A percentile compares a stretch with the other conserved stretches of the same genome.
phyloP scores from a whole-genome alignment of 2,888 invertebrate genomes.

The Pristionchus japonicus region DNA sequence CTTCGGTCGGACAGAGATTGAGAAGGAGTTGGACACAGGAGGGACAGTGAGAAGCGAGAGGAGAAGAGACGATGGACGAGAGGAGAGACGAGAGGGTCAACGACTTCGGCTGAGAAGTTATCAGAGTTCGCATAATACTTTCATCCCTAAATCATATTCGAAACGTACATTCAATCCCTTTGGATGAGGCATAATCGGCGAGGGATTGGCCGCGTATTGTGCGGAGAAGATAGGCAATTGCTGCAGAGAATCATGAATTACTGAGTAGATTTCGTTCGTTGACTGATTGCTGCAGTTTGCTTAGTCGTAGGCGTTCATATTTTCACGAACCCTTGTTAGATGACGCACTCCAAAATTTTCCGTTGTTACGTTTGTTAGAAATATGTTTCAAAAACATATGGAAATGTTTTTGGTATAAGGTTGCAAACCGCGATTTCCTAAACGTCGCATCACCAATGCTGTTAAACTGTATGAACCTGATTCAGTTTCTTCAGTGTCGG shows the following conservation, averaged over 20 bases:
- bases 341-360: too few species aligned
- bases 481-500: neutral
- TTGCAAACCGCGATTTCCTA: too few species aligned
- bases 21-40: conserved; percentile 13
- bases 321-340: too few species aligned
- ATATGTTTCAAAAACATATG: too few species aligned
- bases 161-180: neutral
- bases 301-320: too few species aligned
- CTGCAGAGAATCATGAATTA: neutral
- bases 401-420: too few species aligned
- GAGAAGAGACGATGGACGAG: conserved; percentile 26
- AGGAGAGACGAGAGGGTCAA: neutral
- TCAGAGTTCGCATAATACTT: neutral
- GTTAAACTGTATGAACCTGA: neutral
- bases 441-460: too few species aligned
- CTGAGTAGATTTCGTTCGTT: neutral
- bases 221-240: neutral
- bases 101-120: neutral
- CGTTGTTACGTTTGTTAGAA: too few species aligned
- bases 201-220: conserved; percentile 4
- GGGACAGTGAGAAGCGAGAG: conserved; percentile 33
- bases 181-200: neutral
- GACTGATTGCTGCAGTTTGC: neutral
- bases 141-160: neutral
- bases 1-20: neutral